phyloP scores from a whole-genome alignment of 2,113 vertebrate genomes.

The Alaudala cheleensis region DNA sequence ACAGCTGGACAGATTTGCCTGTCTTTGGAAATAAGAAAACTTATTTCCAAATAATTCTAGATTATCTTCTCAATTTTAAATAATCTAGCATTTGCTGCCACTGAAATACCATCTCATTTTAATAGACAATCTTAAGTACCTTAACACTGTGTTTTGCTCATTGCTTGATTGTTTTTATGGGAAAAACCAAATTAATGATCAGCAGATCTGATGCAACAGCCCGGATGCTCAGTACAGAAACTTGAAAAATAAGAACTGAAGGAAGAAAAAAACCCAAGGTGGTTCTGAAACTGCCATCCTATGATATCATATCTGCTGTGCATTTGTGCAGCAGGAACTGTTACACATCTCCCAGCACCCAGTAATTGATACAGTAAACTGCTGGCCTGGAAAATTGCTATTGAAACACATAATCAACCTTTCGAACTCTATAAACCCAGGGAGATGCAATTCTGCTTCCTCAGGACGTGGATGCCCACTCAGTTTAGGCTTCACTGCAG shows the following conservation, averaged over 20 bases:
- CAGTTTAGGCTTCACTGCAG: neutral
- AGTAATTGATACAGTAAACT: neutral
- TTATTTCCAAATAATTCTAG: neutral
- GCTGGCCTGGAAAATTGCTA: conserved; percentile 50
- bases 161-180: neutral
- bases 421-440: conserved; percentile 2
- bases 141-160: neutral
- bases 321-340: neutral
- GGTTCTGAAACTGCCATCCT: neutral
- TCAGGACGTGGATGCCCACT: neutral
- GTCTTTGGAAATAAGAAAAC: too few species aligned
- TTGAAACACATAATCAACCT: conserved; percentile 36
- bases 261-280: neutral
- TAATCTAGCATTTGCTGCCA: neutral
- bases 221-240: neutral
- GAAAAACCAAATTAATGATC: neutral
- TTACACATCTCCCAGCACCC: neutral
- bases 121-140: neutral
- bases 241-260: neutral
- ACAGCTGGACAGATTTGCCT: neutral
- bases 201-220: neutral
- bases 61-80: neutral
- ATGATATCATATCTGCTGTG: neutral
- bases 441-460: neutral
- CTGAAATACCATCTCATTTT: neutral